Conservation (phyloP, 2,797 vertebrate genomes). For the Pempheris klunzingeri region DNA sequence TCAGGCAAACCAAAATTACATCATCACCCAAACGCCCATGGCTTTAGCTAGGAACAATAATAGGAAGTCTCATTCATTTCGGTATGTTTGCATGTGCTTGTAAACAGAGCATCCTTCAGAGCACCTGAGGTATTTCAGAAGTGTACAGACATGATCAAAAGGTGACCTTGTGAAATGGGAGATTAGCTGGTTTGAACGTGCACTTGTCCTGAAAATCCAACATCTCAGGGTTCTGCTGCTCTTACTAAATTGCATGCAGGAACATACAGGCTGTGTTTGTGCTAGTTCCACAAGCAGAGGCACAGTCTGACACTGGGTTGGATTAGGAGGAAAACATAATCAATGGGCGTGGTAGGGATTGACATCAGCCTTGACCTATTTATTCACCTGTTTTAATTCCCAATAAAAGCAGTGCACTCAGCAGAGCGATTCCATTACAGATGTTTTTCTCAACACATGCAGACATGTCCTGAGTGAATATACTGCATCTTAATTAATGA, state of each 20-base stretch:
- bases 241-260: conserved; percentile 28
- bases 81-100: conserved; percentile 34
- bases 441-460: conserved; percentile 32
- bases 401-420: conserved; percentile 33
- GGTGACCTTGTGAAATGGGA: conserved; percentile 35
- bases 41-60: conserved; percentile 41
- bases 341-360: conserved; percentile 29
- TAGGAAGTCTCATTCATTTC: conserved; percentile 57
- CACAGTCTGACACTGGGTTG: conserved; percentile 29
- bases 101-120: conserved; percentile 49
- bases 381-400: conserved; percentile 45
- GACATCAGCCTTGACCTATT: conserved; percentile 40
- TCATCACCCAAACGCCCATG: conserved; percentile 16
- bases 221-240: conserved; percentile 30
- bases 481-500: conserved; percentile 38
- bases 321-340: conserved; percentile 40
- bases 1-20: conserved; percentile 24
- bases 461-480: conserved; percentile 3
- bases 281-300: conserved; percentile 9
- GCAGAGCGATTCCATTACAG: conserved; percentile 17
- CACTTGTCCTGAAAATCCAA: conserved; percentile 29
- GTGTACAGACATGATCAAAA: conserved; percentile 46
- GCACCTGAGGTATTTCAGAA: conserved; percentile 37
- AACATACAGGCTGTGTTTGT: conserved; percentile 13
- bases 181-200: conserved; percentile 40